Conservation (phyloP, 2,113 vertebrate genomes). For the Serilophus lunatus region DNA sequence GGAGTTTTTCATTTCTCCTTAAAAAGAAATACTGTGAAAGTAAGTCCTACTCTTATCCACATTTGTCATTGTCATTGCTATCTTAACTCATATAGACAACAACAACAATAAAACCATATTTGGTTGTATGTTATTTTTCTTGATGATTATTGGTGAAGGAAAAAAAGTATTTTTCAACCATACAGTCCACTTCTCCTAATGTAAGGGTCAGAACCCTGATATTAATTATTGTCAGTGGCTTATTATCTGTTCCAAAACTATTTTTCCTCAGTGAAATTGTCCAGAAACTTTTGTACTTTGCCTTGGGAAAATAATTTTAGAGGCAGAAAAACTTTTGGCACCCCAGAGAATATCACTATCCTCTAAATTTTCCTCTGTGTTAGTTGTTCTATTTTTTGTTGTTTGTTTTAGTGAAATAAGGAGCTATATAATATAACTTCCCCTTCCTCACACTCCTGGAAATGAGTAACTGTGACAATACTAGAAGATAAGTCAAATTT, state of each 20-base stretch:
- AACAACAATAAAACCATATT: background rate
- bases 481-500: background rate
- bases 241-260: background rate
- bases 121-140: background rate
- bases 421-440: background rate
- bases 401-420: background rate
- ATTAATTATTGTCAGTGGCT: background rate
- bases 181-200: background rate
- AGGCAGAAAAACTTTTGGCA: background rate
- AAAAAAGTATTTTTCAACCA: background rate
- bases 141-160: fast-evolving
- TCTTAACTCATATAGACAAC: background rate
- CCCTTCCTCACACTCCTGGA: fast-evolving
- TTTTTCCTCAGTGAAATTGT: background rate
- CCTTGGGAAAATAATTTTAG: background rate
- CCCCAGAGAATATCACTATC: background rate
- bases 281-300: background rate
- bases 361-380: background rate
- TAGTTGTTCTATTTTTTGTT: background rate
- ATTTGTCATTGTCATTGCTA: background rate
- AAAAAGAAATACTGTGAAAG: background rate
- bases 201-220: background rate
- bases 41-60: background rate
- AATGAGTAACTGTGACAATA: background rate
- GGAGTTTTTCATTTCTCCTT: background rate